Evolutionary conservation across 23 tunicate genomes (phyloP), one percentile per base, ranked within the genome.

Genomic region (Phallusia fumigata): DNA sequence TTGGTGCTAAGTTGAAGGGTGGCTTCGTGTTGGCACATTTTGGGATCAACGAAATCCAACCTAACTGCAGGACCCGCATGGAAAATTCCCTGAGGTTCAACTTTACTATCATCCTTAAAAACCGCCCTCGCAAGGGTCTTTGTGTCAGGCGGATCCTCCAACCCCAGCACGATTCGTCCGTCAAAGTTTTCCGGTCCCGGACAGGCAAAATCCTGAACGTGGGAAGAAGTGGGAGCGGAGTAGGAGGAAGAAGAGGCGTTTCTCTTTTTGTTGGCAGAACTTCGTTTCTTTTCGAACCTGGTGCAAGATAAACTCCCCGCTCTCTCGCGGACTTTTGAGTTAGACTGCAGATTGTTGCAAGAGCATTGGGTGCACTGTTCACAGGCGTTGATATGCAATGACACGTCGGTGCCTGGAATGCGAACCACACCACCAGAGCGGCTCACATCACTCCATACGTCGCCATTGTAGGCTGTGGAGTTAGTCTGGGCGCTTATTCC

Each of bases 61-160:
- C 88, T 76, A 6, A 87, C 91, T 31, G 86, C 84, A 6, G 97
- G 90, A 0, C 97, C 97, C 33, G 87, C 91, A 1, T 83, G 75
- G 8, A 34, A 82, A 64, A 80, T 81, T 21, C 32, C 3, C 28
- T 64, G 75, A 36, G 74, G 74, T 12, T 35, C 19, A 15, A 69
- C 35, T 15, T 18, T 18, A 26, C 26, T 13, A 5, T 52, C 58
- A 31, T 77, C n/a, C 19, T 36, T 30, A 3, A n/a, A 33, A 13
- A 0, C 28, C 31, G 21, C 52, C 6, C 34, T 11, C 33, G 33
- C 35, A 22, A 65, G 76, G 10, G 64, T 33, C 15, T 73, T 31
- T 24, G 74, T 35, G 49, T 81, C 69, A 13, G 91, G 97, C 0
- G 90, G 82, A 45, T 92, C 97, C 47, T 83, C 97, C n/a, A 92